Conservation (phyloP, 1,140 invertebrate species). For the Dryas iulia region DNA sequence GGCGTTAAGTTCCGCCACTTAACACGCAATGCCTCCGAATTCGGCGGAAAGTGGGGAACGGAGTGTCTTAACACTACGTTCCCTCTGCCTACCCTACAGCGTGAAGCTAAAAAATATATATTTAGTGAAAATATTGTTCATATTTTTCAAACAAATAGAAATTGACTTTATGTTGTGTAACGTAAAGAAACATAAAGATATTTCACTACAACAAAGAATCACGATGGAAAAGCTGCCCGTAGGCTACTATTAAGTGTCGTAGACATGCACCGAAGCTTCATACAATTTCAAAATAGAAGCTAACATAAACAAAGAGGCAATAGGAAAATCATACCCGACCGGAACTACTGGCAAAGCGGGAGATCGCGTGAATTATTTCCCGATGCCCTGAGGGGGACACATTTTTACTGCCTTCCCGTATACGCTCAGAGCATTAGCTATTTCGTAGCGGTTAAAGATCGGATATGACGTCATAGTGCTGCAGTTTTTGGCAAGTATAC, state of each 20-base stretch:
- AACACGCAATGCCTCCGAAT: no score
- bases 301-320: conserved; percentile 17
- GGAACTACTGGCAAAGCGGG: conserved; percentile 28
- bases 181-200: background rate
- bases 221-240: background rate
- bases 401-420: conserved; percentile 31
- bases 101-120: no score
- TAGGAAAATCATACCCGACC: conserved; percentile 21
- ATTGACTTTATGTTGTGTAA: no score
- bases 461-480: background rate
- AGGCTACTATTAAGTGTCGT: conserved; percentile 1
- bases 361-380: conserved; percentile 33
- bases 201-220: background rate
- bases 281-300: conserved; percentile 29
- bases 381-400: conserved; percentile 21
- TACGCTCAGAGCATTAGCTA: conserved; percentile 21
- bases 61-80: no score
- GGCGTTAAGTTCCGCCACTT: no score
- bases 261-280: conserved; percentile 3
- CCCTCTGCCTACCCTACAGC: no score
- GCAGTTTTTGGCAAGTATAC: background rate
- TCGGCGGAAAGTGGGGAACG: no score
- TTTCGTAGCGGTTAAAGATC: conserved; percentile 18
- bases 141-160: no score
- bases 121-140: no score